Conservation (phyloP, 2,113 vertebrate species). For the Pseudonaja textilis region DNA sequence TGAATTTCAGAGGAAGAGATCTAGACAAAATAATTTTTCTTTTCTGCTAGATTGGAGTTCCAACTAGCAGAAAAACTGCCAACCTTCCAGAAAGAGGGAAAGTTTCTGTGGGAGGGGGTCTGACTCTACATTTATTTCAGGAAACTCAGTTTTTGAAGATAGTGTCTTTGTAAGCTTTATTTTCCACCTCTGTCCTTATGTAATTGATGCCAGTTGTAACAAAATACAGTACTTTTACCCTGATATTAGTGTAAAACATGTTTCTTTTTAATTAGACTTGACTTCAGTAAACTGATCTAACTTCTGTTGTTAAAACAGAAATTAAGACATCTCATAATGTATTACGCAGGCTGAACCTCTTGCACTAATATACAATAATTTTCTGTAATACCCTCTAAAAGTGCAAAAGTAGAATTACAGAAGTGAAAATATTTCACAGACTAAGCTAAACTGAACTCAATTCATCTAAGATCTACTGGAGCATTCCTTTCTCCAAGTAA, state of each 20-base stretch:
- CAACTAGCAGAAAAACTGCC: neutral
- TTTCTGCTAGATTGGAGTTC: neutral
- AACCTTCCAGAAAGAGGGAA: fast-evolving
- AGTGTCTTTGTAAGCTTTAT: neutral
- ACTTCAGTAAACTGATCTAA: neutral
- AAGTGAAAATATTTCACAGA: neutral
- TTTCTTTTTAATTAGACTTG: neutral
- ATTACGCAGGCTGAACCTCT: neutral
- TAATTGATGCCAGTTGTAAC: constrained; percentile 22
- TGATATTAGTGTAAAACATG: constrained; percentile 3
- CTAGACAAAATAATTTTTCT: neutral
- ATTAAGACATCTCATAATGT: neutral
- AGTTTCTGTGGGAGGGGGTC: neutral
- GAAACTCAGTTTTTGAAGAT: neutral
- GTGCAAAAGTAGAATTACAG: neutral
- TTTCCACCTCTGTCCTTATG: neutral
- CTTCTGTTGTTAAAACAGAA: neutral
- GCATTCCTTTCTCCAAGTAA: neutral
- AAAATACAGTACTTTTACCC: constrained; percentile 3
- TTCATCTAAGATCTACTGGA: fast-evolving
- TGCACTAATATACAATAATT: neutral
- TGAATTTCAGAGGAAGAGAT: constrained; percentile 31
- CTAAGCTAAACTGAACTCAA: neutral
- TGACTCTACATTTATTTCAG: constrained; percentile 17
- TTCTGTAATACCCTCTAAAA: neutral